Conservation (phyloP, 2,797 vertebrate genomes). For the Rallus crepitans region DNA sequence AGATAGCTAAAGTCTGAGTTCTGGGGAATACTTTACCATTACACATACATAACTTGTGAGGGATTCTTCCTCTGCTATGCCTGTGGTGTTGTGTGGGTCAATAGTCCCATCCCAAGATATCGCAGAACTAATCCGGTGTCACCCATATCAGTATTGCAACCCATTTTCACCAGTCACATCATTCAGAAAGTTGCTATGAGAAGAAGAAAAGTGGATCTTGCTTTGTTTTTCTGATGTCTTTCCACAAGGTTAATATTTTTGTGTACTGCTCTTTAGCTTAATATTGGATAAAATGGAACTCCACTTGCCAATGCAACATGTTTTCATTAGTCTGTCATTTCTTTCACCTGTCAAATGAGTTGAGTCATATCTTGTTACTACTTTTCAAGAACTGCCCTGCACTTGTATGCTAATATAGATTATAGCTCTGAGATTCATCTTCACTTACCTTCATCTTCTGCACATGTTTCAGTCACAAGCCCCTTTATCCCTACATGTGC, state of each 20-base stretch:
- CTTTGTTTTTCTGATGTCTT: neutral
- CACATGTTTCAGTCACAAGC: neutral
- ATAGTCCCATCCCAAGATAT: neutral
- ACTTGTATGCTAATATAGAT: neutral
- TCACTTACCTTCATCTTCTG: neutral
- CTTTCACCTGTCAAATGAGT: conserved; percentile 20
- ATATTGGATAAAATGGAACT: neutral
- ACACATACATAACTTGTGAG: neutral
- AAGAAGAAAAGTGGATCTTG: neutral
- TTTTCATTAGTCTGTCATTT: conserved; percentile 2
- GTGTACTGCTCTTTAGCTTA: neutral
- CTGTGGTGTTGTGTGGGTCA: neutral
- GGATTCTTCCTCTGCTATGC: neutral
- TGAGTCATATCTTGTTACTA: neutral
- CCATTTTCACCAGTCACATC: neutral
- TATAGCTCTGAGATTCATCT: neutral
- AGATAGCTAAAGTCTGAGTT: neutral
- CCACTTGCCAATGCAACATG: neutral
- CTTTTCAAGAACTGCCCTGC: neutral
- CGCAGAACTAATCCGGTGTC: neutral
- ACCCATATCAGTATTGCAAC: neutral
- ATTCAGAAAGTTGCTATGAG: neutral
- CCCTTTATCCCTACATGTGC: neutral
- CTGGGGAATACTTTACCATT: neutral
- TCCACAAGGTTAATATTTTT: neutral